Evolutionary conservation across 2,888 invertebrate species (phyloP), one percentile per base, ranked within the genome.

Genomic region (Orchesellides sinensis): DNA sequence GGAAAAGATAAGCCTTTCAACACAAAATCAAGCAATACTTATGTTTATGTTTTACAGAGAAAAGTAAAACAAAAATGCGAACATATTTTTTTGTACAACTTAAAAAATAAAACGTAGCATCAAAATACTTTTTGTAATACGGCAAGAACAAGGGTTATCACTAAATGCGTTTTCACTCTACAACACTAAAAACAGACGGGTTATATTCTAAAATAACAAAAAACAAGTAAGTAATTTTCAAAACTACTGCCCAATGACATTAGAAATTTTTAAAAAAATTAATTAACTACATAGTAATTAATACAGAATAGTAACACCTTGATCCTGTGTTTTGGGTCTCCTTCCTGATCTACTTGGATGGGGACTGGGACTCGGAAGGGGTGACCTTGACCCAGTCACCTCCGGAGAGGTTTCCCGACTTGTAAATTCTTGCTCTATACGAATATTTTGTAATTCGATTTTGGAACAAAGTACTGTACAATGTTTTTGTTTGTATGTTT

Each of bases 281-380:
- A n/a, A n/a, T n/a, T n/a, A n/a, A n/a, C 23, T n/a, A n/a, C 69
- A 70, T 61, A 52, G 56, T 59, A 40, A 21, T 83, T 83, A 88
- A 75, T 88, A 88, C 21, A 88, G 81, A 77, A 88, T 88, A 10
- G 88, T 88, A 35, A 88, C 88, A 25, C 88, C 88, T 85, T 87
- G 88, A 70, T 88, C 88, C 69, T 88, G 86, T 14, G 84, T 59
- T 66, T 85, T 82, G 6, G 87, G 83, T 47, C 88, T 56, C 70
- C 86, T 81, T 72, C 85, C 85, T 74, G 84, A 83, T 66, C 85
- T 66, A 54, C 85, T 78, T 23, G 88, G 88, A 84, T 88, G 88
- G 14, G 88, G 88, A 81, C 88, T 88, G 70, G 88, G 88, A 69
- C 85, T 85, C 63, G 88, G 88, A 63, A 87, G 72, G 10, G 88